Evolutionary conservation across 2,113 vertebrate species (phyloP).

Genomic region (Perca fluviatilis): DNA sequence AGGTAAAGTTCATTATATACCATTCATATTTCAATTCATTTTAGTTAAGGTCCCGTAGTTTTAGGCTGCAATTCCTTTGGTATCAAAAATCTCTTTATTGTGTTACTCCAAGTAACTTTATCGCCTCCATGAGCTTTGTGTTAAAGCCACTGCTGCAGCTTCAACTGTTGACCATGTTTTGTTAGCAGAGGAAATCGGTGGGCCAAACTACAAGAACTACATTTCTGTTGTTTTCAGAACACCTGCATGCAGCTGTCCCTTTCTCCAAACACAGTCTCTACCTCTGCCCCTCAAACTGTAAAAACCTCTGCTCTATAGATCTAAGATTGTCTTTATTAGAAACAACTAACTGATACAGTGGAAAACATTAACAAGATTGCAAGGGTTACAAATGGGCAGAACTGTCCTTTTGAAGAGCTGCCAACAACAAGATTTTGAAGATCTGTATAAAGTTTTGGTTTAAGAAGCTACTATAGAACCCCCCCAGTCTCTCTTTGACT

Average conservation of each 20-base stretch:
- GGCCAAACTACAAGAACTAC: too few relatives aligned
- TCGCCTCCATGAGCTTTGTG: too few relatives aligned
- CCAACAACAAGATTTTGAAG: not conserved
- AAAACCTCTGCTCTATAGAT: not conserved
- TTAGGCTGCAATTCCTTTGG: not conserved
- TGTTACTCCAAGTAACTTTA: too few relatives aligned
- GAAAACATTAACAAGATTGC: not conserved
- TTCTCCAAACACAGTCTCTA: not conserved
- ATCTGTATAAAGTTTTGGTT: not conserved
- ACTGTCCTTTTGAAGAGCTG: conserved; percentile 15
- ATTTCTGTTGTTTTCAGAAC: too few relatives aligned
- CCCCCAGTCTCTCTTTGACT: conserved; percentile 15
- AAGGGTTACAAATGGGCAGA: conserved; percentile 1
- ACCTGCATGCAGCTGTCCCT: too few relatives aligned
- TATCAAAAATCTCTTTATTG: not conserved
- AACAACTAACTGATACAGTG: not conserved
- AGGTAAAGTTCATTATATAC: not conserved
- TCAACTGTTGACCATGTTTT: too few relatives aligned
- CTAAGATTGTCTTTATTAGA: not conserved
- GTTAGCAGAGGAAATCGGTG: too few relatives aligned
- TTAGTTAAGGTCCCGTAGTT: not conserved
- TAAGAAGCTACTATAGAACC: not conserved
- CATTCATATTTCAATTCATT: not conserved
- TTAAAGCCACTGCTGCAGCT: too few relatives aligned
- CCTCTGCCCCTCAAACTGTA: not conserved